Evolutionary conservation across 1,140 invertebrate genomes (phyloP), one percentile per base, ranked within the genome.

Genomic region (Rhynchophorus ferrugineus): DNA sequence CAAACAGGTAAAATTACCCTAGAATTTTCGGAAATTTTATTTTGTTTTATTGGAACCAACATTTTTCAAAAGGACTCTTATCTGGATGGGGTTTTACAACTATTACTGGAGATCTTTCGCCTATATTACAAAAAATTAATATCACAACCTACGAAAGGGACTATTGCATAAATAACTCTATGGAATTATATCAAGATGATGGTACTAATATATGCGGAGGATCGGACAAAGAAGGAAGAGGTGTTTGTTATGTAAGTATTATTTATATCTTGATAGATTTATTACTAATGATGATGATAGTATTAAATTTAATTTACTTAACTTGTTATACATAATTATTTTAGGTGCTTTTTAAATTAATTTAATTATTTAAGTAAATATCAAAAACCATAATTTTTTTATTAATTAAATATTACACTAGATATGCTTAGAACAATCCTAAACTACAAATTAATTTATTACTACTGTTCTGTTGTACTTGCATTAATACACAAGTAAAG

Each of bases 81-180:
- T 11, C 36, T 38, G 36, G 36, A 11, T 38, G 36, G 36, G 36
- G 36, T 11, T 38, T 38, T 16, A 38, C 36, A 8, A 38, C 36
- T 6, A 13, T 6, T 38, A 38, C 36, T 14, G 36, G 36, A 16
- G 36, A 38, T 16, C 3, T 8, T 38, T 14, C 36, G 13, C 8
- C 8, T 38, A 38, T 11, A 6, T 13, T 38, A 16, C 36, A 38
- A 38, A 38, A 38, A 38, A 38, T 38, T 14, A 38, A 38, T 38
- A 38, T 38, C 6, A 38, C 36, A 8, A 6, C 16, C 5, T 38
- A 38, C 13, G 36, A 38, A 13, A 8, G 5, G 6, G 36, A 38
- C 14, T 38, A 7, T 16, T 38, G 36, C 36, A 38, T 38, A 11
- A 8, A 38, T 38, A 38, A 38, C 16, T 38, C 36, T 7, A 38